These are phyloP conservation scores for Ramphastos sulfuratus DNA, from an alignment of 2,113 vertebrate species.

Conservation along the genomic window DNA sequence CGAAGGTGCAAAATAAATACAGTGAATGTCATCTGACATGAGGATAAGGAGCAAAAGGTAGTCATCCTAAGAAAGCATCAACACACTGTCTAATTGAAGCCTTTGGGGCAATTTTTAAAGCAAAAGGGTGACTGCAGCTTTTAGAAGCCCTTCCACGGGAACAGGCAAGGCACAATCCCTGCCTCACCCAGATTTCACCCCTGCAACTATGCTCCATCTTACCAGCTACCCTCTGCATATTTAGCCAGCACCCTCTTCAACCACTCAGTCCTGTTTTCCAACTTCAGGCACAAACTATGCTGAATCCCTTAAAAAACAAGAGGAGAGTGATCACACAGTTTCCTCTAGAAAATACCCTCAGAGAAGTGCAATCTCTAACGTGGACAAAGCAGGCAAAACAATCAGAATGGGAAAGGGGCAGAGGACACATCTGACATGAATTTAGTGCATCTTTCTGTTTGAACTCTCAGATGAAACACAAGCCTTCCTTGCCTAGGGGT, in stretches of 20 bases:
- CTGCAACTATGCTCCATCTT: not conserved
- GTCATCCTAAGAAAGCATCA: not conserved
- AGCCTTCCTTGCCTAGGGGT: not conserved
- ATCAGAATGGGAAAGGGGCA: not conserved
- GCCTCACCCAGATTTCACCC: not conserved
- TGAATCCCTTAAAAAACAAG: not conserved
- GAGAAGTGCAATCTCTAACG: not conserved
- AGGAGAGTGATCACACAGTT: not conserved
- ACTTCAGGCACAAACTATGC: not conserved
- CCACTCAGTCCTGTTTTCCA: not conserved
- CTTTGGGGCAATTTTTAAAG: not conserved
- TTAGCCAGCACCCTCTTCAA: not conserved
- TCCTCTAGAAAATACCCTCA: not conserved
- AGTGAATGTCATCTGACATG: not conserved
- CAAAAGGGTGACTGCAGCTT: not conserved
- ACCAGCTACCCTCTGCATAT: not conserved
- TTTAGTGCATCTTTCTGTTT: not conserved
- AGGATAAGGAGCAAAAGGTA: not conserved
- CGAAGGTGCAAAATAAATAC: not conserved
- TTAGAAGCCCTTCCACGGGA: not conserved
- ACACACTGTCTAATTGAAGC: not conserved
- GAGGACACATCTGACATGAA: not conserved
- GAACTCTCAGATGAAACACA: not conserved
- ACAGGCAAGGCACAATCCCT: not conserved
- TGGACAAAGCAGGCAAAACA: not conserved